These are phyloP conservation scores for Apodemia zela DNA, from an alignment of 2,888 invertebrate species.

Conservation along the genomic window DNA sequence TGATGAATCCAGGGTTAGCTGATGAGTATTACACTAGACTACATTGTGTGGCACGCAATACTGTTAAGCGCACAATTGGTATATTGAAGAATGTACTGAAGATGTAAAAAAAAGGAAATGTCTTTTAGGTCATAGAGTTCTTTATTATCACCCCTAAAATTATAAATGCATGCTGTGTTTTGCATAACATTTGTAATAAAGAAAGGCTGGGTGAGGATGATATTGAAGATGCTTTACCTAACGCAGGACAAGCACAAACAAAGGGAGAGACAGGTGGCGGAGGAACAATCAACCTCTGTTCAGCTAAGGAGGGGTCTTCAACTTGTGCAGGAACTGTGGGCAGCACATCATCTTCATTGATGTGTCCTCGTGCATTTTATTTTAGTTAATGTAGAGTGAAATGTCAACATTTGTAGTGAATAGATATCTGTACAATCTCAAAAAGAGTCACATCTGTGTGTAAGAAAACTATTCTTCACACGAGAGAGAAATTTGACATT, in stretches of 20 bases:
- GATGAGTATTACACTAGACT: slow-evolving; percentile 14
- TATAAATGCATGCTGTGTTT: slow-evolving; percentile 17
- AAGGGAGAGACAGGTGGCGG: background rate
- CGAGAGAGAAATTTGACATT: no score
- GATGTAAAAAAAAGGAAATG: slow-evolving; percentile 16
- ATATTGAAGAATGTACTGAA: slow-evolving; percentile 9
- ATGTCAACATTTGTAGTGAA: no score
- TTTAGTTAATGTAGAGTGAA: no score
- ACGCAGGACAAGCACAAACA: background rate
- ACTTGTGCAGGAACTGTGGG: background rate
- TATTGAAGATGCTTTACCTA: no score
- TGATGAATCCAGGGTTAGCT: background rate
- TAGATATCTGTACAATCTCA: no score
- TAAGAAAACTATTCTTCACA: no score
- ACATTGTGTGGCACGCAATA: slow-evolving; percentile 13
- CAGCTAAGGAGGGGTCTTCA: background rate
- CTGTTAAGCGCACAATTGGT: slow-evolving; percentile 5
- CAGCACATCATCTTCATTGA: background rate
- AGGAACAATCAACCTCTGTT: background rate
- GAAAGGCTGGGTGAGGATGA: background rate
- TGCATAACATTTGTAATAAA: slow-evolving; percentile 1
- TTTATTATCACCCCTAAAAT: slow-evolving; percentile 14
- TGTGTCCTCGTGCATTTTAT: no score
- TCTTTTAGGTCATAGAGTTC: slow-evolving; percentile 9
- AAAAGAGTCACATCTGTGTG: no score